Percentiles rank a stretch among this genome's conserved stretches.
Conservation (phyloP, 2,888 invertebrate genomes). For the Ferrisia virgata region DNA sequence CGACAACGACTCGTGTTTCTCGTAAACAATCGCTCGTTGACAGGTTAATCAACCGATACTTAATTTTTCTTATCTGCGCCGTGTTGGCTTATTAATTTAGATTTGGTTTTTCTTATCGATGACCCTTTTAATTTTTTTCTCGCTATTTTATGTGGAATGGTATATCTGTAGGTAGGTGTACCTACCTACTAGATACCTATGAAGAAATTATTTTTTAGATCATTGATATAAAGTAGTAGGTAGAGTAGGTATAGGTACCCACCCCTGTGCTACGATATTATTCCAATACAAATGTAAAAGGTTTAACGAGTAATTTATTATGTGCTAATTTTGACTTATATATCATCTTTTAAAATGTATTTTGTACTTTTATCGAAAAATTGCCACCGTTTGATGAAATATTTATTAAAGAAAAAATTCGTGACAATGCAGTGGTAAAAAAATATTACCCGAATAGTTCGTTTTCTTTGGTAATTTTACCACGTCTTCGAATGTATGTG, state of each 20-base stretch:
- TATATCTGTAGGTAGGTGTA: not conserved
- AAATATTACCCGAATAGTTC: not conserved
- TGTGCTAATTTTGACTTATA: not conserved
- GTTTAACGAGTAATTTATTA: not conserved
- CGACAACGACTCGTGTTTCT: not conserved
- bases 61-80: not conserved
- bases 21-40: not conserved
- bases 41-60: not conserved
- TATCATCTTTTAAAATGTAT: too few species aligned
- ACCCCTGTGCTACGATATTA: too few species aligned
- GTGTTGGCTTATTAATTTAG: not conserved
- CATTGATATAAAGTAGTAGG: not conserved
- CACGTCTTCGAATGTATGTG: not conserved
- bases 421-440: not conserved
- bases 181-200: not conserved
- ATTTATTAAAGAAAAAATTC: not conserved
- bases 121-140: not conserved
- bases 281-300: not conserved
- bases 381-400: constrained; percentile 5
- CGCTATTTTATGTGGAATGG: not conserved
- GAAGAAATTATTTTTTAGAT: not conserved
- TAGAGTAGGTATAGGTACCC: not conserved
- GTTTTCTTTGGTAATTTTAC: not conserved
- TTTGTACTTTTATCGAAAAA: too few species aligned
- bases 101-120: not conserved